These are phyloP conservation scores for Apis cerana DNA, from an alignment of 1,140 invertebrate genomes.

Conservation along the genomic window DNA sequence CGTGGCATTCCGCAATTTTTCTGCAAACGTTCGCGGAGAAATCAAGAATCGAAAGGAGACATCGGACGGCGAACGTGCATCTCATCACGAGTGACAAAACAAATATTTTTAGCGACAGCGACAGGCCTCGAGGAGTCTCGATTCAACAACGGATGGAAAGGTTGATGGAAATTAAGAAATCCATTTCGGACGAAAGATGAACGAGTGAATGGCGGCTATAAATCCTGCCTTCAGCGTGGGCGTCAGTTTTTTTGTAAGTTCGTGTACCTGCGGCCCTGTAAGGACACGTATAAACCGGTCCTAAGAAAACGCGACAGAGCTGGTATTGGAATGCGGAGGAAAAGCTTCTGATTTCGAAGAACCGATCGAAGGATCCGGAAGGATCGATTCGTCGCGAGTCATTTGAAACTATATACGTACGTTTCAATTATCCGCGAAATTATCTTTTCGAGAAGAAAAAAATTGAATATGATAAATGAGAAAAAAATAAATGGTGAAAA, in stretches of 20 bases:
- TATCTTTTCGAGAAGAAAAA: not conserved
- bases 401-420: not conserved
- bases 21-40: not conserved
- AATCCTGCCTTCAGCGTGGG: slow-evolving; percentile 3
- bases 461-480: not conserved
- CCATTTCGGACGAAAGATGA: not conserved
- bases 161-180: not conserved
- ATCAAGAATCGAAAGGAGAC: slow-evolving; percentile 19
- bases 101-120: slow-evolving; percentile 3
- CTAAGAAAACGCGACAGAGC: slow-evolving; percentile 10
- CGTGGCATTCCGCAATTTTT: not conserved
- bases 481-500: too few species aligned
- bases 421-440: not conserved
- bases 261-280: not conserved
- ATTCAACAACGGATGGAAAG: too few species aligned
- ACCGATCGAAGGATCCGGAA: too few species aligned
- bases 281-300: slow-evolving; percentile 29
- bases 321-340: not conserved
- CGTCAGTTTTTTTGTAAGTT: not conserved
- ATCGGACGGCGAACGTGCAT: not conserved
- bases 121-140: too few species aligned
- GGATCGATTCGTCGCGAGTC: not conserved
- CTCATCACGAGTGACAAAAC: not conserved
- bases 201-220: not conserved
- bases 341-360: slow-evolving; percentile 7